Base-by-base conservation (phyloP, 2,113 vertebrate genomes). In the Lynx canadensis region DNA sequence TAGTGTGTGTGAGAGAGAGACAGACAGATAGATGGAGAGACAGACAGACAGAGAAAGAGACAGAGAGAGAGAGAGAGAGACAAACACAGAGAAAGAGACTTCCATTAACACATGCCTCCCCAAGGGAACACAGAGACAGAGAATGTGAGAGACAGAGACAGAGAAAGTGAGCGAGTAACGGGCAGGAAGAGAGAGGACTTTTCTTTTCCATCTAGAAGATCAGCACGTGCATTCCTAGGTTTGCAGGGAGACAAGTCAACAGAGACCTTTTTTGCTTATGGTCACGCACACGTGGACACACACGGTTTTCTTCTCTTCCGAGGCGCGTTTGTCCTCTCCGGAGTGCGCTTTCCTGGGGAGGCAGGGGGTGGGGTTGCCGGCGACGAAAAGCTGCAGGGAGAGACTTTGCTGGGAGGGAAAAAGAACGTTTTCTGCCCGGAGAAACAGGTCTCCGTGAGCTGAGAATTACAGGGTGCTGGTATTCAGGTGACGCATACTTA, bases 321-420 rank as follows among this genome's bases (percentile, higher is more conserved):
- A 0, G 0, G 21, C 12, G 48, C 48, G 1, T 41, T 23, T 25
- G 66, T 50, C 45, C 1, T 2, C 7, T 41, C 65, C 16, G 3
- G 27, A 12, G 76, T 16, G 52, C 16, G 69, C 66, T 65, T 48
- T 69, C 78, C 36, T 18, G 88, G 41, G 81, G 29, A 33, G 23
- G 45, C 45, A 36, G 57, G 68, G n/a, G 36, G 45, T 11, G 50
- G 1, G 25, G 55, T 69, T 45, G 12, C 66, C 23, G 9, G 19
- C 1, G 50, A 21, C 29, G 52, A 12, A 21, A 82, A 41, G 33
- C 82, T n/a, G n/a, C 33, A 23, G 66, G 27, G 71, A n/a, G 57
- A 82, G 78, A 57, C 31, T 80, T 95, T 81, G 45, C 55, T 0
- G n/a, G 52, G 38, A 38, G 21, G 38, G 81, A 27, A 31, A 65